Evolutionary conservation across 2,113 vertebrate genomes (phyloP).

Genomic region (Eulemur macaco): DNA sequence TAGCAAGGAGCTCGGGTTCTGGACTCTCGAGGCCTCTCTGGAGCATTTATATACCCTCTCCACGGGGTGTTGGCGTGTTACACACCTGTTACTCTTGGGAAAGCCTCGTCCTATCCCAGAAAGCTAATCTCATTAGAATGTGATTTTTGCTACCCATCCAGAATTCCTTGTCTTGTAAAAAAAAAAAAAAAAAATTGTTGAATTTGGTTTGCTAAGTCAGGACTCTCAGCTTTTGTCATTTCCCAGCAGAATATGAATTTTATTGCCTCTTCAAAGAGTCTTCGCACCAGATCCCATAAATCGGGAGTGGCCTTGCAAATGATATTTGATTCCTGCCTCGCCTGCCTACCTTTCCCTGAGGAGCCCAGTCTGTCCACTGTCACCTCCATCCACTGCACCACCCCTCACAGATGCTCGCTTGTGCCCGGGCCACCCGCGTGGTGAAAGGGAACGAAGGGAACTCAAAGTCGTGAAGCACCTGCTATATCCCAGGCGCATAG

Average conservation of each 20-base stretch:
- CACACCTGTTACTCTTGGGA: constrained; percentile 62
- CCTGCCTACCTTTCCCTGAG: neutral
- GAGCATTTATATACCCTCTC: constrained; percentile 67
- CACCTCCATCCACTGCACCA: neutral
- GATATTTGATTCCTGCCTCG: constrained; percentile 34
- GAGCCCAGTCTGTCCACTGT: neutral
- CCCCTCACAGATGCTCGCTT: neutral
- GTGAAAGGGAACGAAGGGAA: neutral
- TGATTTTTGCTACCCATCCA: constrained; percentile 58
- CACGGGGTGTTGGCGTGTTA: constrained; percentile 65
- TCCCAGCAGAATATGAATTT: constrained; percentile 60
- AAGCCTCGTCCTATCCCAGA: constrained; percentile 49
- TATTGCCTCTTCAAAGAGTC: constrained; percentile 77
- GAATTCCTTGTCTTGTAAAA: constrained; percentile 66
- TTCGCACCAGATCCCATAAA: constrained; percentile 54
- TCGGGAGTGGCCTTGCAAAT: constrained; percentile 32
- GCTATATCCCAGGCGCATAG: accelerated
- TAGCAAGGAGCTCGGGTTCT: neutral
- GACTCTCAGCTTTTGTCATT: constrained; percentile 56
- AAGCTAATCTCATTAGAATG: constrained; percentile 55
- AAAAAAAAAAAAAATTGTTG: constrained; percentile 19
- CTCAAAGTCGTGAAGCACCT: no score
- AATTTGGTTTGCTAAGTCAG: constrained; percentile 73
- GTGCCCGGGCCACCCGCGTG: neutral
- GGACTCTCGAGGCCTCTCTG: neutral